Base-by-base conservation (phyloP, 2,113 vertebrate species). In the Dendrocopos noguchii region DNA sequence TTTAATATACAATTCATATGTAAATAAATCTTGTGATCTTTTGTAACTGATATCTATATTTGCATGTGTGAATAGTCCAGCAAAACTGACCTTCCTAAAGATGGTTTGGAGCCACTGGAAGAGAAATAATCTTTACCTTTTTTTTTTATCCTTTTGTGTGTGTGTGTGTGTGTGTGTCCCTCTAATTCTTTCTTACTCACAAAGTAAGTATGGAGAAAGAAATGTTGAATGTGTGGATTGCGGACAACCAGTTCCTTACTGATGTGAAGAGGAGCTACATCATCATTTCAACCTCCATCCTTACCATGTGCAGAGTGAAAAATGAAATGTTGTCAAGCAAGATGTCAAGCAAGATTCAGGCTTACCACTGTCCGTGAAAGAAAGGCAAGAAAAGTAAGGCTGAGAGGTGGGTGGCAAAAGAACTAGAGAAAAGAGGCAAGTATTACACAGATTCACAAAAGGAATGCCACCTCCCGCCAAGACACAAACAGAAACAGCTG, bases 281-380 rank as follows among this genome's bases (percentile, higher is more conserved):
- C 82, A 27, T 82, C 60, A 81, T 92, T 92, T 91, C 84, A 93
- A 36, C 56, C 39, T 80, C 68, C 56, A 87, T 94, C 50, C 33
- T 86, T 73, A 84, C 84, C 78, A 11, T 68, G 80, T 0, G 8
- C 88, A 59, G 88, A 95, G 88, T 84, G 91, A 96, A 71, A 91
- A 96, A 95, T 94, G 86, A 96, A 95, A 93, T 80, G 53, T 88
- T 88, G 80, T 42, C 42, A 42, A 42, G 57, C 87, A 66, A 91
- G n/a, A n/a, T n/a, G n/a, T n/a, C n/a, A n/a, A n/a, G n/a, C n/a
- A n/a, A 71, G 75, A 88, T 94, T 88, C 87, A 88, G 3, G 29
- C 56, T 86, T 78, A 92, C 81, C 55, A 93, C 86, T 89, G 52
- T 66, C 83, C 80, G n/a, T 85, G 90, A 96, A 96, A 91, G 60